These are phyloP conservation scores for Empidonax alnorum DNA, from an alignment of 2,113 vertebrate genomes.

Conservation along the genomic window DNA sequence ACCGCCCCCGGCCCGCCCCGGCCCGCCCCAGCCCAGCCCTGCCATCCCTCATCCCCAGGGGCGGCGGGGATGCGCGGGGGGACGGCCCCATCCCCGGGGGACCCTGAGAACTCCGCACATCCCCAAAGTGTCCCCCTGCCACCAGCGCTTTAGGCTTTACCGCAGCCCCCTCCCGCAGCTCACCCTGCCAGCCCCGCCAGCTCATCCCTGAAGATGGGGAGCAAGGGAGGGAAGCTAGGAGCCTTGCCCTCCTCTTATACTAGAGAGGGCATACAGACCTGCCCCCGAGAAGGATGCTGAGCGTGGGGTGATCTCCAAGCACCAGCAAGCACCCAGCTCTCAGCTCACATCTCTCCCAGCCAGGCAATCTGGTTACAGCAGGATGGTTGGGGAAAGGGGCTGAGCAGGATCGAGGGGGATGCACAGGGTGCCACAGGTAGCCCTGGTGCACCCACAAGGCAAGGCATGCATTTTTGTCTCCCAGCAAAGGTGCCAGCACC, in stretches of 20 bases:
- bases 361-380: not conserved
- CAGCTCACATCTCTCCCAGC: not conserved
- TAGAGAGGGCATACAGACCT: not conserved
- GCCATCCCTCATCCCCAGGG: not conserved
- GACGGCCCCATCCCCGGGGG: not conserved
- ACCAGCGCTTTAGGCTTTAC: no score
- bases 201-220: not conserved
- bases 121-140: not conserved
- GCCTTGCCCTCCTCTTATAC: not conserved
- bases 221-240: not conserved
- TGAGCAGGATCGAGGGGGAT: not conserved
- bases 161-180: no score
- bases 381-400: not conserved
- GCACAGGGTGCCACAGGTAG: rapidly evolving
- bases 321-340: no score
- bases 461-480: rapidly evolving
- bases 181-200: not conserved
- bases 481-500: not conserved
- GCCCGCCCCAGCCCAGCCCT: not conserved
- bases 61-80: not conserved
- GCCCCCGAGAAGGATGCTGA: not conserved
- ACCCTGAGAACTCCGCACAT: no score
- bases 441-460: not conserved
- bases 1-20: slow-evolving; percentile 7
- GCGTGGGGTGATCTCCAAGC: not conserved